These are phyloP conservation scores for Melieria picta DNA, from an alignment of 2,888 invertebrate species.

Conservation along the genomic window DNA sequence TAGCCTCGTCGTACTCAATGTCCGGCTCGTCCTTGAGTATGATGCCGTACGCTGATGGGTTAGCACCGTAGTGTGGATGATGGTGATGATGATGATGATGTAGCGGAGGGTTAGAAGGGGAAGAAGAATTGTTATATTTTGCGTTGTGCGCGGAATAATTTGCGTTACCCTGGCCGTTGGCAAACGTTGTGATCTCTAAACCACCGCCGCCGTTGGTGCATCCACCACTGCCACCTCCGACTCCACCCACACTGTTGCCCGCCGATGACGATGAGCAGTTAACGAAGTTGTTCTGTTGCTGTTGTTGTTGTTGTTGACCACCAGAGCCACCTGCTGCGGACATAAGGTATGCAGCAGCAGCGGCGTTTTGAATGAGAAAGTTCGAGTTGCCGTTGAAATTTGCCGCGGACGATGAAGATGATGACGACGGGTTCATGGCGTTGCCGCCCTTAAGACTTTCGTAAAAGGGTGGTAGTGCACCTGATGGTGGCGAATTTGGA, in stretches of 20 bases:
- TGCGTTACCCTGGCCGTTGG: constrained; percentile 57
- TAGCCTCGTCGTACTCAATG: constrained; percentile 78
- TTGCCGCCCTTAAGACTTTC: constrained; percentile 86
- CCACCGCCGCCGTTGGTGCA: constrained; percentile 42
- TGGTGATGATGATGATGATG: constrained; percentile 34
- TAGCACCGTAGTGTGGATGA: constrained; percentile 65
- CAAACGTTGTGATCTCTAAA: constrained; percentile 51
- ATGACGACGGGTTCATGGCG: constrained; percentile 66
- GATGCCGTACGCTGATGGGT: constrained; percentile 82
- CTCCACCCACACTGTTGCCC: constrained; percentile 44
- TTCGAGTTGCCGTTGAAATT: constrained; percentile 68
- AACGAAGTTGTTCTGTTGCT: constrained; percentile 28
- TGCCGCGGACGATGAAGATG: constrained; percentile 60
- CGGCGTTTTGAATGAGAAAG: constrained; percentile 73
- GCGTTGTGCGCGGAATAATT: constrained; percentile 53
- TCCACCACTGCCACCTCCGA: constrained; percentile 53
- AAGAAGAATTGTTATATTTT: constrained; percentile 45
- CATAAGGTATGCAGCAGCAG: constrained; percentile 72
- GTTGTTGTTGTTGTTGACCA: constrained; percentile 35
- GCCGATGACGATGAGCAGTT: constrained; percentile 69
- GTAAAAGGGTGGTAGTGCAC: constrained; percentile 88
- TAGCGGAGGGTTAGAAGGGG: constrained; percentile 37
- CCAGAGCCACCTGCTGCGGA: constrained; percentile 65
- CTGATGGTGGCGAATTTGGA: constrained; percentile 87
- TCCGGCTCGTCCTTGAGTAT: constrained; percentile 84